Evolutionary conservation across 2,888 invertebrate species (phyloP).

Genomic region (Drosophila siamana): DNA sequence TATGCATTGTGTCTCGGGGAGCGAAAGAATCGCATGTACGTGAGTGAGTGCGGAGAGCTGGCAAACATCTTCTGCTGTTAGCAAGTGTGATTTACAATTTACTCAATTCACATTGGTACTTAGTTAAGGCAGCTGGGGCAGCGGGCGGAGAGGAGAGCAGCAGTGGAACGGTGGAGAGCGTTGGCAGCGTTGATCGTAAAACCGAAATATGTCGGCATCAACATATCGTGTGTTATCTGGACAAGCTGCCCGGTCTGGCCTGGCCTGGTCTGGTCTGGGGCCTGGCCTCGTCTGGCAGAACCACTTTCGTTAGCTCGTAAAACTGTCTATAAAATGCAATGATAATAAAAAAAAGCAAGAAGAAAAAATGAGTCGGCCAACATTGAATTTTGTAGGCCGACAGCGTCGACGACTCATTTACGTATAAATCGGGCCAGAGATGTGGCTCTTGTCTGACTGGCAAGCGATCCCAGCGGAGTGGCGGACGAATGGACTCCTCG

Average conservation of each 20-base stretch:
- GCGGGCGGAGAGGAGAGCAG: slow-evolving; percentile 17
- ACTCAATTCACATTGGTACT: slow-evolving; percentile 58
- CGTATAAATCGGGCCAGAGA: slow-evolving; percentile 15
- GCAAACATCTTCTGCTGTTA: slow-evolving; percentile 22
- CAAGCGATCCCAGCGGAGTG: slow-evolving; percentile 59
- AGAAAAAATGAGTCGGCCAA: slow-evolving; percentile 44
- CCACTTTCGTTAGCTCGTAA: slow-evolving; percentile 81
- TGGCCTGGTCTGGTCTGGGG: slow-evolving; percentile 9
- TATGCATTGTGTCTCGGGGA: slow-evolving; percentile 56
- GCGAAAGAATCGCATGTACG: background rate
- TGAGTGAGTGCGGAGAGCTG: slow-evolving; percentile 58
- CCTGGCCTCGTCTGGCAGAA: slow-evolving; percentile 57
- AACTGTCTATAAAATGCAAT: slow-evolving; percentile 81
- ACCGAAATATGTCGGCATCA: slow-evolving; percentile 51
- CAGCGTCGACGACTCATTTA: slow-evolving; percentile 64
- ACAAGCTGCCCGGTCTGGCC: slow-evolving; percentile 45
- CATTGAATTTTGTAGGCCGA: slow-evolving; percentile 55
- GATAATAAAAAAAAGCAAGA: slow-evolving; percentile 67
- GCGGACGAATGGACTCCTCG: slow-evolving; percentile 23
- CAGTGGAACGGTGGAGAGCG: too few species aligned
- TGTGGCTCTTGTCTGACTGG: slow-evolving; percentile 23
- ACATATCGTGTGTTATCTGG: slow-evolving; percentile 61
- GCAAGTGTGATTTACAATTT: slow-evolving; percentile 74
- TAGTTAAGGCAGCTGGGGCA: slow-evolving; percentile 22
- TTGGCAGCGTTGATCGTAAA: too few species aligned